Conservation (phyloP, 2,888 invertebrate genomes). For the Scotopteryx bipunctaria region DNA sequence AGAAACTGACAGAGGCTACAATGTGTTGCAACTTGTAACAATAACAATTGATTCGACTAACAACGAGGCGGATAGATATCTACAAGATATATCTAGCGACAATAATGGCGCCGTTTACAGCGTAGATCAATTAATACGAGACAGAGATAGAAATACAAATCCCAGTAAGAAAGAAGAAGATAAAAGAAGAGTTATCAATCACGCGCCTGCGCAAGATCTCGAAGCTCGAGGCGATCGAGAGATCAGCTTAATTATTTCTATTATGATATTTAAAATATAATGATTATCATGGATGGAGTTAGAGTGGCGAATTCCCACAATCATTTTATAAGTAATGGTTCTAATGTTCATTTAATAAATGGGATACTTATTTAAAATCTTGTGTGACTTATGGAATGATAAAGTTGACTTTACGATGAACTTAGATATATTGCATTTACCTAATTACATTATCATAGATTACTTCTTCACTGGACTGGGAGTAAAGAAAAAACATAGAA, state of each 20-base stretch:
- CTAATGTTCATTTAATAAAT: not conserved
- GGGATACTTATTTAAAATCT: no score
- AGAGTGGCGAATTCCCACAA: conserved; percentile 73
- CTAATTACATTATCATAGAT: no score
- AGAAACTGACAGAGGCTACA: conserved; percentile 18
- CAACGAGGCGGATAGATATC: conserved; percentile 62
- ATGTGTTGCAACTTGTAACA: conserved; percentile 42
- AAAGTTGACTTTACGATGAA: no score
- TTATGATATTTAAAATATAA: conserved; percentile 81
- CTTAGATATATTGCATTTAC: no score
- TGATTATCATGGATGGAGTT: conserved; percentile 64
- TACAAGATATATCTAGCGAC: conserved; percentile 73
- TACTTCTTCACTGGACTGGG: no score
- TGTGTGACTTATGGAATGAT: no score
- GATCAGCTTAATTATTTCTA: conserved; percentile 81
- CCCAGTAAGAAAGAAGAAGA: conserved; percentile 49
- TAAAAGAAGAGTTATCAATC: conserved; percentile 73
- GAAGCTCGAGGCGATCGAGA: conserved; percentile 71
- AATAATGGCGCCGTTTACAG: conserved; percentile 76
- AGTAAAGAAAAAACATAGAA: no score
- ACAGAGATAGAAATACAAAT: conserved; percentile 49
- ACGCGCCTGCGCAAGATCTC: conserved; percentile 74
- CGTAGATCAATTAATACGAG: conserved; percentile 74
- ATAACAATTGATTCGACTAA: conserved; percentile 69
- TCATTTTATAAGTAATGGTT: conserved; percentile 1